Percentiles rank a stretch among this genome's conserved stretches.
Evolutionary conservation across 2,797 vertebrate genomes (phyloP).

Genomic region (Neostethus bicornis): DNA sequence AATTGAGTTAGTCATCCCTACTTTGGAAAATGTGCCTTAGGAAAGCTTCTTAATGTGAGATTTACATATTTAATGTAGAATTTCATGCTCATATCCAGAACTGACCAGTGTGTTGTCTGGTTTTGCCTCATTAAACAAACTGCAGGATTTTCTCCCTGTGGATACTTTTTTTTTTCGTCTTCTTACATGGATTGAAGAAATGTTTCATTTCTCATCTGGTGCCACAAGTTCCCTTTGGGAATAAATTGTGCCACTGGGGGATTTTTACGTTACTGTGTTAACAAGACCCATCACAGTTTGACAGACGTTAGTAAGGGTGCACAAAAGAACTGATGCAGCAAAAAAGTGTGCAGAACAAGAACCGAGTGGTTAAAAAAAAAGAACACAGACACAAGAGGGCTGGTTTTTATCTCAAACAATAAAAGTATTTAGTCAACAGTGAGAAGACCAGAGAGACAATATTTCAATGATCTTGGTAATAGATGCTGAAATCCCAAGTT

Average conservation of each 20-base stretch:
- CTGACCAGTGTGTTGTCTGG: conserved; percentile 61
- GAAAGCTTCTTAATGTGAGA: conserved; percentile 53
- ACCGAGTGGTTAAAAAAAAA: conserved; percentile 31
- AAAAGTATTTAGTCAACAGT: not conserved
- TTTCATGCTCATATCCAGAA: conserved; percentile 64
- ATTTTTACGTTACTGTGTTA: conserved; percentile 49
- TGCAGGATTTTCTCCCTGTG: conserved; percentile 46
- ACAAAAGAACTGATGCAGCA: conserved; percentile 13
- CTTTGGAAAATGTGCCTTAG: conserved; percentile 46
- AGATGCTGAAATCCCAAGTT: conserved; percentile 10
- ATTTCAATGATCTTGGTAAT: conserved; percentile 2
- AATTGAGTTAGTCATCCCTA: conserved; percentile 44
- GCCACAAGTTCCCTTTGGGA: conserved; percentile 43
- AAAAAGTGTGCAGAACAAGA: conserved; percentile 19
- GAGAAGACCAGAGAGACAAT: not conserved
- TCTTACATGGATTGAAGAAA: conserved; percentile 36
- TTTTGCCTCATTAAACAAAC: conserved; percentile 67
- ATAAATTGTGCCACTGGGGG: conserved; percentile 42
- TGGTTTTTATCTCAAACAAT: not conserved
- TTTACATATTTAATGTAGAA: conserved; percentile 63
- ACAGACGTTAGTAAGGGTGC: conserved; percentile 40
- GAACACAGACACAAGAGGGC: not conserved
- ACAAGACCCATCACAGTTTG: conserved; percentile 59
- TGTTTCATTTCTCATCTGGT: conserved; percentile 31
- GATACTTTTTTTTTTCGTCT: conserved; percentile 42